Evolutionary conservation across 2,888 invertebrate species (phyloP).

Genomic region (Neoaliturus tenellus): DNA sequence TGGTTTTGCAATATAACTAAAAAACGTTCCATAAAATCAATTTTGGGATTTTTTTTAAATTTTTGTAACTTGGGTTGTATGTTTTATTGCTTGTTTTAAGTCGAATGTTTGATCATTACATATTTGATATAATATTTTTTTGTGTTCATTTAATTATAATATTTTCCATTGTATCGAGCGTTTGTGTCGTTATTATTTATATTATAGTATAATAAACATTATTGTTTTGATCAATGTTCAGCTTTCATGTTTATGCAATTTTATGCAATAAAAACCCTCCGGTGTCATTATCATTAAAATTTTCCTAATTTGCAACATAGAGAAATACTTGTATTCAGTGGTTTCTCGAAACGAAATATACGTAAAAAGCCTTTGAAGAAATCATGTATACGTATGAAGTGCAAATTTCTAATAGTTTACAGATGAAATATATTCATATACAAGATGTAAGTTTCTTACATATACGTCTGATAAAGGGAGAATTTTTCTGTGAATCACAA

Average conservation of each 20-base stretch:
- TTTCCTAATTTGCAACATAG: neutral
- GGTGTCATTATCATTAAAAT: neutral
- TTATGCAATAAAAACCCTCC: neutral
- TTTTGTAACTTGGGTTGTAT: neutral
- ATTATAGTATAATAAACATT: too few species aligned
- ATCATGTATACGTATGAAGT: conserved; percentile 52
- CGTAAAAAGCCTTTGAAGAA: conserved; percentile 55
- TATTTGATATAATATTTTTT: neutral
- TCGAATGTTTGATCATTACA: neutral
- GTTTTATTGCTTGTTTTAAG: neutral
- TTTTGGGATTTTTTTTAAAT: conserved; percentile 9
- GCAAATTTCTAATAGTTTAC: conserved; percentile 53
- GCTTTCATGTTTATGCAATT: neutral
- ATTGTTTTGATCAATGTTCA: too few species aligned
- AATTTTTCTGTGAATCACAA: conserved; percentile 26
- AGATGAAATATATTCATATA: conserved; percentile 37
- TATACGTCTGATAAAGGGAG: neutral
- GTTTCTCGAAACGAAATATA: conserved; percentile 53
- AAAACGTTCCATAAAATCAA: neutral
- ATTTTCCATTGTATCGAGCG: too few species aligned
- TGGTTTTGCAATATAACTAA: neutral
- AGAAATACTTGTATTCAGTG: neutral
- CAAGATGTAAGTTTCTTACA: conserved; percentile 15
- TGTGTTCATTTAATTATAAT: too few species aligned
- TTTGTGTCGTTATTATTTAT: too few species aligned